Evolutionary conservation across 2,113 vertebrate species (phyloP), one percentile per base, ranked within the genome.

Genomic region (Etheostoma cragini): DNA sequence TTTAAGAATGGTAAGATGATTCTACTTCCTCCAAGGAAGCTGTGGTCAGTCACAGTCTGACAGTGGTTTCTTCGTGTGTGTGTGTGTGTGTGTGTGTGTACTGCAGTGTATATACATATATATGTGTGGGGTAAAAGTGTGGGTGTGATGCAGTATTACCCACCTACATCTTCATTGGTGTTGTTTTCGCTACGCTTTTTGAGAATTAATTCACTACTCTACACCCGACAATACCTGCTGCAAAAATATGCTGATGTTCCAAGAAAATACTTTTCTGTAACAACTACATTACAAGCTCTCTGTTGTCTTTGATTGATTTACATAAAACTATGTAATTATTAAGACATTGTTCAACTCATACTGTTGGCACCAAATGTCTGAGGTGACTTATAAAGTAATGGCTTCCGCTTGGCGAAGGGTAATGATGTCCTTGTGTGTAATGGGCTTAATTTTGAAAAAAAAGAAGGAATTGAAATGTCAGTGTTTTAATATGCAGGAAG

Each of bases 1-100:
- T 15, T 22, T 75, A 33, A 78, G 46, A 88, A 87, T 71, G 22
- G 71, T 73, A 79, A 86, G 72, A 88, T 83, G 79, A 86, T 88
- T 78, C 24, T 64, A 52, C 70, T 75, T 79, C 61, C 76, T 76
- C 52, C 21, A 35, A 69, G 58, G 26, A 81, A 89, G 73, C 82
- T 80, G 66, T 50, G 78, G 76, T 81, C 78, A 87, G 72, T 81
- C 69, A 57, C 72, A 75, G 74, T 47, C 33, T 45, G 24, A 80
- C 52, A 76, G 16, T 42, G 26, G 46, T 61, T 63, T 67, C n/a
- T 33, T 21, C 21, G 13, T 35, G 19, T 54, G 24, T 54, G 42
- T 63, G 62, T 62, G 1, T 72, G 30, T 50, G 1, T n/a, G n/a
- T n/a, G n/a, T n/a, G n/a, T n/a, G n/a, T n/a, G n/a, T n/a, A n/a